Evolutionary conservation across 2,888 invertebrate genomes (phyloP).

Genomic region (Lypha dubia): DNA sequence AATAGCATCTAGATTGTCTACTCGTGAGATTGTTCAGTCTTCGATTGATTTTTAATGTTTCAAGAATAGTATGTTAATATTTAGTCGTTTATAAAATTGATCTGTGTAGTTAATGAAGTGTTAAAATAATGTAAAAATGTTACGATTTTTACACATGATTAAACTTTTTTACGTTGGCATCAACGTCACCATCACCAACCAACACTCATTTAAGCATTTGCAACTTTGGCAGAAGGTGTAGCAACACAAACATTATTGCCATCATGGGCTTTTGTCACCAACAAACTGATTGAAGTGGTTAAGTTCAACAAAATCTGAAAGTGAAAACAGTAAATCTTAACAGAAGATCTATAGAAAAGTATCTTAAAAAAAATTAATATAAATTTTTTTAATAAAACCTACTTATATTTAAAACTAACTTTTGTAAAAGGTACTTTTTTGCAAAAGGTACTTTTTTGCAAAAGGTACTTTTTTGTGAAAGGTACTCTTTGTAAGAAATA

Average conservation of each 20-base stretch:
- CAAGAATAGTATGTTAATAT: conserved; percentile 6
- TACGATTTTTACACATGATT: conserved; percentile 50
- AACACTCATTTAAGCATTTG: not conserved
- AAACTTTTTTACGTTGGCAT: conserved; percentile 52
- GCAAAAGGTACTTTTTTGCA: no score
- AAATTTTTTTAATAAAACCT: no score
- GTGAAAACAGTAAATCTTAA: conserved; percentile 6
- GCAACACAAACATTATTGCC: conserved; percentile 29
- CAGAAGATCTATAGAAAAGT: no score
- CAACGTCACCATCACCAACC: conserved; percentile 15
- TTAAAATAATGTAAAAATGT: conserved; percentile 62
- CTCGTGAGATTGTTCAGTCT: not conserved
- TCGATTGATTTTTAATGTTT: not conserved
- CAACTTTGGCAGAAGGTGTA: not conserved
- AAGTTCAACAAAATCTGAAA: not conserved
- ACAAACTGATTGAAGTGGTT: conserved; percentile 36
- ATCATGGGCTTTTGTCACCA: conserved; percentile 34
- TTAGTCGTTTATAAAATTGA: conserved; percentile 39
- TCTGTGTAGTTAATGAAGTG: conserved; percentile 59
- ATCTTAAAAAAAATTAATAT: no score
- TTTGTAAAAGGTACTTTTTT: no score
- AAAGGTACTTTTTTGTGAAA: no score
- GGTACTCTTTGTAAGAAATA: no score
- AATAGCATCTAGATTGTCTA: not conserved
- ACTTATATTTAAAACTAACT: no score